Base-by-base conservation (phyloP, 2,797 vertebrate species). In the Artibeus lituratus region DNA sequence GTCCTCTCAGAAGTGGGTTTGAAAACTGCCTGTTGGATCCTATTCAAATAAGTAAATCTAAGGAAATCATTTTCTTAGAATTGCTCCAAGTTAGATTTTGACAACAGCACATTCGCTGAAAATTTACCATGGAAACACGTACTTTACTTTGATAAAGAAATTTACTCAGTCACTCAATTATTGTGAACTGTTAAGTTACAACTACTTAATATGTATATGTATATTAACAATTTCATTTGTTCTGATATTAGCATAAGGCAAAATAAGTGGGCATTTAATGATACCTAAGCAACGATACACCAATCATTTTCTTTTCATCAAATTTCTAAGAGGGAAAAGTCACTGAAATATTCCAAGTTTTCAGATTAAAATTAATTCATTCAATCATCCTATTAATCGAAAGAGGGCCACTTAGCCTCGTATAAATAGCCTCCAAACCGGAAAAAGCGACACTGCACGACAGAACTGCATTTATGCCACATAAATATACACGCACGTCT, bases 361-460 rank as follows among this genome's bases (percentile, higher is more conserved):
- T 97, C 87, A 97, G 97, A 91, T 94, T 97, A 90, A 95, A 98
- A 98, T 98, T 98, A 97, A 97, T 93, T 92, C 39, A 98, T 93
- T 96, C 96, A 96, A 72, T 95, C 94, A 94, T 90, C 97, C 96
- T 97, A 82, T 96, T 85, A 76, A 97, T 93, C 73, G 70, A 96
- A 97, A 98, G 97, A 96, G 96, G 59, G 49, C 83, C 81, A 97
- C 94, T 98, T 93, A 97, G 84, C 95, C 93, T 97, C 97, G 81
- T 96, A 96, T 96, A 98, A 98, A 98, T 96, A 97, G 97, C 97
- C 97, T 95, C 95, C 86, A 96, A 98, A 98, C 94, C 91, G 87
- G 97, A 97, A 97, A 77, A 93, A 97, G 96, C 92, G 94, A 69
- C 42, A 57, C 1, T 73, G 49, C 91, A 3, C 88, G 87, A 96